Evolutionary conservation across 1,140 invertebrate species (phyloP), one percentile per base, ranked within the genome.

Genomic region (Hyphantria cunea): DNA sequence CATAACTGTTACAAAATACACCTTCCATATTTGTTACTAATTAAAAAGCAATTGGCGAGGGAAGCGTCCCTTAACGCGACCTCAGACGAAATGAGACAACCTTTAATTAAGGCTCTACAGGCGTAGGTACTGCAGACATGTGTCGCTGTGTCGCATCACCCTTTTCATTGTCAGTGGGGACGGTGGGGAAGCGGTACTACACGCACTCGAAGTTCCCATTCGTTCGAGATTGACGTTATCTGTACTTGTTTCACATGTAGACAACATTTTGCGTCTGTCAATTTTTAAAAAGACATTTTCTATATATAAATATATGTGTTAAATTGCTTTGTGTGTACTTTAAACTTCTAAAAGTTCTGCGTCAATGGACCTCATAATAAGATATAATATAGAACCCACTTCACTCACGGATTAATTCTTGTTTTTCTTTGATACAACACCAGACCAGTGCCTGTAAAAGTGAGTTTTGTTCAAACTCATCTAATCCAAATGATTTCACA

Each of bases 81-180:
- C 64, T 64, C 68, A 64, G 71, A 64, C 53, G 61, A 68, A 80
- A 78, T 72, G 75, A 72, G 72, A 78, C 72, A 59, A 67, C 67
- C 74, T 74, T 82, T 82, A 82, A 82, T 82, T 82, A 79, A 82
- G 72, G 69, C 51, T 72, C 55, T 55, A 52, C 44, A 58, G 51
- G 52, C 51, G 65, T 45, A 47, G 52, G 17, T 25, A 25, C 17
- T 25, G 17, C 54, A 71, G 70, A 73, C 68, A 74, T 74, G 64
- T 76, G 78, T 78, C 69, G 72, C 55, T 74, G n/a, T 76, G 78
- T 76, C 67, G 74, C 58, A 60, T 45, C 68, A 80, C 78, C 75
- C 78, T 76, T 70, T 72, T 80, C 75, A 78, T 67, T 72, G 75
- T 72, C 51, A 44, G 60, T 74, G 72, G 72, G 66, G 69, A 64